A percentile compares a stretch with the other conserved stretches of the same genome.
These are phyloP conservation scores for Willisornis vidua DNA, from an alignment of 2,113 vertebrate species.

Conservation along the genomic window DNA sequence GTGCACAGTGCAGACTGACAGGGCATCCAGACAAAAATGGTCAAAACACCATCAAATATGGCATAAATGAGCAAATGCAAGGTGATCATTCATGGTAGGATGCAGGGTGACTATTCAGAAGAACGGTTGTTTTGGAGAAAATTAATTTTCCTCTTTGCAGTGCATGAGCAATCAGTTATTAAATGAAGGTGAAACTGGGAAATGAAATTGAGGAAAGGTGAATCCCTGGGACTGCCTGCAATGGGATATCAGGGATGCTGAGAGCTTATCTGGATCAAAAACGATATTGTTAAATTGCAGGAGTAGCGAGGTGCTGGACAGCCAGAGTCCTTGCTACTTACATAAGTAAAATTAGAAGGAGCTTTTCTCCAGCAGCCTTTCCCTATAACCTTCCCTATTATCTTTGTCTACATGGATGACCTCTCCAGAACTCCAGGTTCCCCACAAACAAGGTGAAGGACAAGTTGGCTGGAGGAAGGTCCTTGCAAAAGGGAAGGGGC, in stretches of 20 bases:
- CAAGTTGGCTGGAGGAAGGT: neutral
- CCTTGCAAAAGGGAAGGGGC: neutral
- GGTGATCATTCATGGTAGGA: neutral
- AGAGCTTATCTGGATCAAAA: neutral
- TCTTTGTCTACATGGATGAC: rapidly evolving
- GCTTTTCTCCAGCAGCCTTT: neutral
- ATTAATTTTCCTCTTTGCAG: neutral
- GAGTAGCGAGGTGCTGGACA: neutral
- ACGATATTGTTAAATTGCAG: neutral
- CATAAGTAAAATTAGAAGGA: neutral
- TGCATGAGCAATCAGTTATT: neutral
- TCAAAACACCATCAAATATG: neutral
- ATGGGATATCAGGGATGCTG: neutral
- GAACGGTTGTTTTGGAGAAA: neutral
- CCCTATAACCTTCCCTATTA: rapidly evolving
- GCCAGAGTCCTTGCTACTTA: neutral
- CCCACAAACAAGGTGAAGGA: neutral
- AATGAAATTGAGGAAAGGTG: neutral
- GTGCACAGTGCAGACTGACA: neutral
- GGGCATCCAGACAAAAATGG: neutral
- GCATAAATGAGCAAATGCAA: neutral
- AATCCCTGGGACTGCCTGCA: neutral
- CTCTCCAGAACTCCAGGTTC: neutral
- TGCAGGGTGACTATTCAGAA: neutral
- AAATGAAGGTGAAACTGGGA: neutral